These are phyloP conservation scores for Phyto melanocephala DNA, from an alignment of 2,888 invertebrate genomes.

Conservation along the genomic window DNA sequence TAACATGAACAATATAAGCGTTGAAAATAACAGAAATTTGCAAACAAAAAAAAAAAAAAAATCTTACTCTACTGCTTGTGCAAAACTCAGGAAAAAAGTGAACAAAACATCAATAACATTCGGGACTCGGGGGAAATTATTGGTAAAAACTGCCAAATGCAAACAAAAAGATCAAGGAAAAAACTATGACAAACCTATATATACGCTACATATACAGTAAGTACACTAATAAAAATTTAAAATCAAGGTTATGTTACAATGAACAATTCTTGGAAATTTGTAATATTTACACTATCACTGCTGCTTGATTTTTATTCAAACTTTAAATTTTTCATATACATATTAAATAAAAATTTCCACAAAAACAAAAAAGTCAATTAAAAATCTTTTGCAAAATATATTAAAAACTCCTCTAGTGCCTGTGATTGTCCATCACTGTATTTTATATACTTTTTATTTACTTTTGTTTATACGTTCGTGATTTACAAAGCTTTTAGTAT, in stretches of 20 bases:
- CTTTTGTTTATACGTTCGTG: slow-evolving; percentile 17
- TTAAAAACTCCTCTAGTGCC: too few species aligned
- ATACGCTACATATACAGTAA: too few species aligned
- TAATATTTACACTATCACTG: too few species aligned
- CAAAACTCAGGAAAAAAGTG: neutral
- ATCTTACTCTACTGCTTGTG: neutral
- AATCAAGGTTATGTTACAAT: too few species aligned
- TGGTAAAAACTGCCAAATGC: slow-evolving; percentile 56
- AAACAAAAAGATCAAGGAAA: slow-evolving; percentile 30
- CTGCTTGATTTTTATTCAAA: too few species aligned
- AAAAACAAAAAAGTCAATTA: too few species aligned
- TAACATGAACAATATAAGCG: slow-evolving; percentile 5
- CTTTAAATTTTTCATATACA: too few species aligned
- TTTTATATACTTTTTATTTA: neutral
- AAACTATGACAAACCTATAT: too few species aligned
- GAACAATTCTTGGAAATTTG: too few species aligned
- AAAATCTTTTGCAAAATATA: too few species aligned
- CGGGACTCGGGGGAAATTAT: slow-evolving; percentile 65
- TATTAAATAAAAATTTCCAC: too few species aligned
- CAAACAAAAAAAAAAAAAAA: neutral
- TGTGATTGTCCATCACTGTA: neutral
- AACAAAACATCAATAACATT: slow-evolving; percentile 59
- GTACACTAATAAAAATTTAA: too few species aligned
- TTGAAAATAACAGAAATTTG: neutral
- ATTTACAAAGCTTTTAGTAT: neutral